phyloP scores from a whole-genome alignment of 2,113 vertebrate genomes.

The Rhynchomys soricoides region DNA sequence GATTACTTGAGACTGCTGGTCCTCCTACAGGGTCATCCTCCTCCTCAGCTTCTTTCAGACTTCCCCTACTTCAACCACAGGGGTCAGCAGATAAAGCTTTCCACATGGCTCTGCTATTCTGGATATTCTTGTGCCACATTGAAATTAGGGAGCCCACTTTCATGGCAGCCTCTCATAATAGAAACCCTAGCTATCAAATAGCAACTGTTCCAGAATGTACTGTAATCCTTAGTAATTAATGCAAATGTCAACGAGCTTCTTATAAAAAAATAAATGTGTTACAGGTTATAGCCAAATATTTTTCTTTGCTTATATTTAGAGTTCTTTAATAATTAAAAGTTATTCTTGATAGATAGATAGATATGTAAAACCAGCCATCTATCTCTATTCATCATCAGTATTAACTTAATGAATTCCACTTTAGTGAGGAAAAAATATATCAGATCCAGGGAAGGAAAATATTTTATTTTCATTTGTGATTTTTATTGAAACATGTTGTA shows the following conservation, averaged over 20 bases:
- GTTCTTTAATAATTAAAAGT: background rate
- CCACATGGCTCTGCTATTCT: background rate
- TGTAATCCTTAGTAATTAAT: background rate
- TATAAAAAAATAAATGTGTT: background rate
- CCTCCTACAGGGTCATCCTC: too few relatives aligned
- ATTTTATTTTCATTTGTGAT: background rate
- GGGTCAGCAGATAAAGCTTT: background rate
- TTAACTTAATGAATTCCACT: background rate
- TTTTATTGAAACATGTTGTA: background rate
- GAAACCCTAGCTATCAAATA: background rate
- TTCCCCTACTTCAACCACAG: too few relatives aligned
- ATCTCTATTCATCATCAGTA: background rate
- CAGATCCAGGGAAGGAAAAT: background rate
- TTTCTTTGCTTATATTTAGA: background rate
- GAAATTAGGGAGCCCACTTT: background rate
- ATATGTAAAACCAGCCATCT: background rate
- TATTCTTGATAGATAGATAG: background rate
- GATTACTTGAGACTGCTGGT: too few relatives aligned
- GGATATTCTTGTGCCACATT: background rate
- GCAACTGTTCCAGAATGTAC: background rate
- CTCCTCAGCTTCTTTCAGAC: too few relatives aligned
- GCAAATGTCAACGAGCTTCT: background rate
- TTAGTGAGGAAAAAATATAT: background rate
- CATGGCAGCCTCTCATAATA: background rate
- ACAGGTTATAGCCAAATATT: background rate